Conservation (phyloP, 2,888 invertebrate species). For the Eupeodes luniger region DNA sequence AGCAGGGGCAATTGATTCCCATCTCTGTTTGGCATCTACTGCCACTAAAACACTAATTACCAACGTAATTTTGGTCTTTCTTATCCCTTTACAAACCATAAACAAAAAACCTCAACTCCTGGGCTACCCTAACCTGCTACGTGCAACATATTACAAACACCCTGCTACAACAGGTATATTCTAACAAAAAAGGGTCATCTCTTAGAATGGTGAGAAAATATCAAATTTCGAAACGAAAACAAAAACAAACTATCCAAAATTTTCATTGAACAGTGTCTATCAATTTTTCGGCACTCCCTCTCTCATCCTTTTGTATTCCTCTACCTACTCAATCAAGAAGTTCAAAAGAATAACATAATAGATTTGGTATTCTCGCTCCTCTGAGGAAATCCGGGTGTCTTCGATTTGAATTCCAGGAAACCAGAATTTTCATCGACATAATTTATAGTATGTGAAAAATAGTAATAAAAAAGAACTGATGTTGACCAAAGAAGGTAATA, state of each 20-base stretch:
- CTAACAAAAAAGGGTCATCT: constrained; percentile 19
- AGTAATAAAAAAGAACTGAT: background rate
- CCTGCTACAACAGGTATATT: constrained; percentile 36
- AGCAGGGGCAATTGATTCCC: background rate
- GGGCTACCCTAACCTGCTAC: constrained; percentile 12
- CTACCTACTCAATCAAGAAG: constrained; percentile 50
- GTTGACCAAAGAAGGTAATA: constrained; percentile 32
- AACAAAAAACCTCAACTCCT: constrained; percentile 22
- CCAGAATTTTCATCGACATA: constrained; percentile 32
- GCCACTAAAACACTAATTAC: constrained; percentile 7
- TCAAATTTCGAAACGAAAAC: constrained; percentile 40
- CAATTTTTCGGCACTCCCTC: constrained; percentile 45
- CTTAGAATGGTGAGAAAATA: constrained; percentile 58
- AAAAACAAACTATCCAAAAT: constrained; percentile 37
- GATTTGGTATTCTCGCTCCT: constrained; percentile 31
- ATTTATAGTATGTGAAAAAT: constrained; percentile 9
- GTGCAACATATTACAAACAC: constrained; percentile 17
- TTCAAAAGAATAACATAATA: constrained; percentile 28
- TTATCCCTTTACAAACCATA: constrained; percentile 24
- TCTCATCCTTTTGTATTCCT: constrained; percentile 45
- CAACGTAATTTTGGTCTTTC: background rate
- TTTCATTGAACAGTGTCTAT: constrained; percentile 27
- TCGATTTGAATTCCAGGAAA: constrained; percentile 52
- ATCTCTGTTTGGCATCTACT: background rate
- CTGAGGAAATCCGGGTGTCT: constrained; percentile 36